Percentiles rank a stretch among this genome's conserved stretches.
Evolutionary conservation across 2,113 vertebrate species (phyloP).

Genomic region (Zosterops pallidus): DNA sequence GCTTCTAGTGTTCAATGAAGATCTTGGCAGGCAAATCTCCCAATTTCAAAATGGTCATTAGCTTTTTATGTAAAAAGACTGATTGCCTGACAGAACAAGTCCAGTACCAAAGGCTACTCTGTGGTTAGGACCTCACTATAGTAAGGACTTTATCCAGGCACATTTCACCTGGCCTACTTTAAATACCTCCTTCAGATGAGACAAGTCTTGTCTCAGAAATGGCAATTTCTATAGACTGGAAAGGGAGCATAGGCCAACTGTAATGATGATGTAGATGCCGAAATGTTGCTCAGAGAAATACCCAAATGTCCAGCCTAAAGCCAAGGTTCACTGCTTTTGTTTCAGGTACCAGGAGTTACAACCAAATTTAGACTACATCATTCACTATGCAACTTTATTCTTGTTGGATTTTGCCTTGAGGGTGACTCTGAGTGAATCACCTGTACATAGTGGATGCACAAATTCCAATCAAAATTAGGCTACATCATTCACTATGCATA

Average conservation of each 20-base stretch:
- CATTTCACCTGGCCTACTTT: background rate
- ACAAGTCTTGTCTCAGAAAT: background rate
- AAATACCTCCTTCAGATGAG: background rate
- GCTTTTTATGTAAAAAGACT: background rate
- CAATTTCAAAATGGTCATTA: background rate
- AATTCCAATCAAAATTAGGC: background rate
- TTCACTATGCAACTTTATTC: background rate
- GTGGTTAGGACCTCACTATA: background rate
- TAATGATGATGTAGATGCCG: background rate
- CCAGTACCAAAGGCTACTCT: background rate
- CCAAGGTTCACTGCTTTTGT: background rate
- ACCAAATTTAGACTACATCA: background rate
- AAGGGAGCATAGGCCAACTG: background rate
- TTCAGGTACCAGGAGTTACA: background rate
- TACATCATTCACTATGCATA: background rate
- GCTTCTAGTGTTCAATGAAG: too few species aligned
- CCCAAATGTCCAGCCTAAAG: background rate
- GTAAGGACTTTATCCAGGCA: background rate
- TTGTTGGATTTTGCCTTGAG: background rate
- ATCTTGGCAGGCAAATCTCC: background rate
- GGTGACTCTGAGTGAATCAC: too few species aligned
- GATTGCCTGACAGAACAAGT: background rate
- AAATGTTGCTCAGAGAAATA: background rate
- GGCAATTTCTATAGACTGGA: background rate
- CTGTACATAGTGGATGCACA: too few species aligned